These are phyloP conservation scores for Platycercus adscitus DNA, from an alignment of 2,113 vertebrate genomes.

Conservation along the genomic window DNA sequence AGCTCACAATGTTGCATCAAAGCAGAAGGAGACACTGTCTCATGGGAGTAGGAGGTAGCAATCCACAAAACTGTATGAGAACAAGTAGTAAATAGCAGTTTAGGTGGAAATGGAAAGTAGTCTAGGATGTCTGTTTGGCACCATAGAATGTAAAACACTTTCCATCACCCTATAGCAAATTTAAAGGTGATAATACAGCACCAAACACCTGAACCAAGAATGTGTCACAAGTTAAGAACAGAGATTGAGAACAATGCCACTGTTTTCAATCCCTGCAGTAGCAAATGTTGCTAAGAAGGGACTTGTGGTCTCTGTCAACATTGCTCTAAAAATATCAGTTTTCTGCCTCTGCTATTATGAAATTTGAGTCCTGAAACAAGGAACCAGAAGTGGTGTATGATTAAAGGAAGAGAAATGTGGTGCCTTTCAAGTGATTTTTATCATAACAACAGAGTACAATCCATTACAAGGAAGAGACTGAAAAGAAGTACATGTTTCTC, in stretches of 20 bases:
- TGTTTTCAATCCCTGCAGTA: not conserved
- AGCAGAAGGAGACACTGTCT: not conserved
- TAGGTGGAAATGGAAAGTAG: not conserved
- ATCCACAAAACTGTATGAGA: not conserved
- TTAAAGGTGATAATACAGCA: not conserved
- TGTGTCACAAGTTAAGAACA: not conserved
- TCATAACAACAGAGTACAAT: not conserved
- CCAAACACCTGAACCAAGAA: not conserved
- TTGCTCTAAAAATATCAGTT: not conserved
- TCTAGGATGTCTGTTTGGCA: not conserved
- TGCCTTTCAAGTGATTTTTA: not conserved
- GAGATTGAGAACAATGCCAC: accelerated
- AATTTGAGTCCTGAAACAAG: not conserved
- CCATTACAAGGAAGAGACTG: not conserved
- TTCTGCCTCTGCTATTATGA: not conserved
- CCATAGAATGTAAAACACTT: not conserved
- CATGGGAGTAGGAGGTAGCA: not conserved
- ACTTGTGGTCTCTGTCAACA: not conserved
- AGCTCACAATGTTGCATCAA: not conserved
- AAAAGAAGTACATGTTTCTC: not conserved
- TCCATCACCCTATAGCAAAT: not conserved
- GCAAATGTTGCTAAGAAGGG: not conserved
- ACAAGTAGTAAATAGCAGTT: not conserved
- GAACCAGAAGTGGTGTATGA: not conserved
- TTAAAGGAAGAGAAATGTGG: not conserved